Base-by-base conservation (phyloP, 2,797 vertebrate genomes). In the Gallinago solitaria region DNA sequence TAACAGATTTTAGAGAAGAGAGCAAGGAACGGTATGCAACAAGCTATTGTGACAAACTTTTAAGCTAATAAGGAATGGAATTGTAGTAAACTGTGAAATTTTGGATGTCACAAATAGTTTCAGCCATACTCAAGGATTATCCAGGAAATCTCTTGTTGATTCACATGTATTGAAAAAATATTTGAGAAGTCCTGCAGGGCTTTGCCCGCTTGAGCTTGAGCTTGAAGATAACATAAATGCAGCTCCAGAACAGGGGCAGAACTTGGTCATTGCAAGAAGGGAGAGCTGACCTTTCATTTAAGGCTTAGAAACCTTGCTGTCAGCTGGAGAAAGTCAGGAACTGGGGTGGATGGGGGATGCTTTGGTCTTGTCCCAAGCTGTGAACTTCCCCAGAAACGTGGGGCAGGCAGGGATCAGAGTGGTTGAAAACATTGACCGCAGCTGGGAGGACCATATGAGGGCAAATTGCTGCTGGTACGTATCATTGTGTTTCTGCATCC, bases 391-490 rank as follows among this genome's bases (percentile, higher is more conserved):
- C 37, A 51, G 50, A 45, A 59, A 9, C 0, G 0, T 4, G 23
- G 79, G 54, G 32, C 14, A 32, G 39, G 51, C 8, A 0, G 0
- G 33, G 53, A 90, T 19, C 68, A 61, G 41, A 19, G 4, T 0
- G 0, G 6, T 14, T 91, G 67, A 41, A 69, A 60, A 41, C 21
- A n/a, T 11, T 50, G 60, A 12, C 37, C 5, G 1, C 10, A 51
- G 16, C 39, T 78, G 50, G 16, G 63, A 64, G 6, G 16, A 84
- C 5, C 30, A 48, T 30, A 4, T 6, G 18, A 75, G 21, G 53
- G 18, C 35, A 67, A n/a, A 54, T 27, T 61, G 47, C 54, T 65
- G 28, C n/a, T 68, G 17, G 21, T 32, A 41, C 1, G 1, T 32
- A 9, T 23, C 11, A 14, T 1, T 10, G 51, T 25, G 56, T 59